Evolutionary conservation across 2,888 invertebrate species (phyloP).

Genomic region (Quadroppia sp.): DNA sequence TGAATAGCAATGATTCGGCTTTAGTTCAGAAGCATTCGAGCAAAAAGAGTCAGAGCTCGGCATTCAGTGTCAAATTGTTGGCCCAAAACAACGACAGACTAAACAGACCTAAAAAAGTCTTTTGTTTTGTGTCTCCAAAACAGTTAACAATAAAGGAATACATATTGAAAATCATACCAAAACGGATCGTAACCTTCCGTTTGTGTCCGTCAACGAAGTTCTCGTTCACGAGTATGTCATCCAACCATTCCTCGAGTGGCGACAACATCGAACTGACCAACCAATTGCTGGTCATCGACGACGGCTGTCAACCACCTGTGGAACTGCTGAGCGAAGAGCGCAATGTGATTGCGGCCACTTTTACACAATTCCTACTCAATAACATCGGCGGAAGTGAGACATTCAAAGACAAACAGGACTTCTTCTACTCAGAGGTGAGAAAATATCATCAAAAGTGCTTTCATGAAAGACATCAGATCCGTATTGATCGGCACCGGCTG

Average conservation of each 20-base stretch:
- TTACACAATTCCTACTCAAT: slow-evolving; percentile 81
- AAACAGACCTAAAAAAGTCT: slow-evolving; percentile 76
- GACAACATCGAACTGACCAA: slow-evolving; percentile 39
- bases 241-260: neutral
- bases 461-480: slow-evolving; percentile 76
- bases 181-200: slow-evolving; percentile 81
- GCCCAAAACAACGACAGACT: slow-evolving; percentile 62
- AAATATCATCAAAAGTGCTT: slow-evolving; percentile 80
- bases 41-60: slow-evolving; percentile 73
- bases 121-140: slow-evolving; percentile 84
- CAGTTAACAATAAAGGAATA: slow-evolving; percentile 89
- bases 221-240: slow-evolving; percentile 50
- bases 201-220: slow-evolving; percentile 92
- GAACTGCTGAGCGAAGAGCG: slow-evolving; percentile 76
- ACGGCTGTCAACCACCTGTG: slow-evolving; percentile 82
- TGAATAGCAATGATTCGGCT: slow-evolving; percentile 77
- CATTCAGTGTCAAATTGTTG: slow-evolving; percentile 73
- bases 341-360: slow-evolving; percentile 86
- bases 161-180: slow-evolving; percentile 86
- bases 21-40: slow-evolving; percentile 80
- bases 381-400: slow-evolving; percentile 91
- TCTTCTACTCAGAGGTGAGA: slow-evolving; percentile 74
- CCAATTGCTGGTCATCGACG: slow-evolving; percentile 74
- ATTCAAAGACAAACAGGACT: slow-evolving; percentile 69
- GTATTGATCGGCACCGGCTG: slow-evolving; percentile 73